Evolutionary conservation across 1,140 invertebrate genomes (phyloP).

Genomic region (Apis dorsata): DNA sequence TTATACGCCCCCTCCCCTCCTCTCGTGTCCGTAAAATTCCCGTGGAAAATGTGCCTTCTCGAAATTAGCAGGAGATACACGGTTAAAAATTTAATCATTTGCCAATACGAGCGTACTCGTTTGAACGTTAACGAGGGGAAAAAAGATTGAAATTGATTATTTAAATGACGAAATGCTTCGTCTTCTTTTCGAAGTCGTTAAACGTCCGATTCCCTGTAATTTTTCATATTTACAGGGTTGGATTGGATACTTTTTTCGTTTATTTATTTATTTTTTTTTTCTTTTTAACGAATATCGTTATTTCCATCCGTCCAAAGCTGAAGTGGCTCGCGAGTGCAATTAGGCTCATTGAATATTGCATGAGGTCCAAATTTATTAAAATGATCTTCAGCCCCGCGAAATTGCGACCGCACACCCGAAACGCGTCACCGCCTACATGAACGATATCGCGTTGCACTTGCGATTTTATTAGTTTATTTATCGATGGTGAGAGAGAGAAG

Average conservation of each 20-base stretch:
- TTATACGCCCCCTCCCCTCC: not conserved
- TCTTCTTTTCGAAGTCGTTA: not conserved
- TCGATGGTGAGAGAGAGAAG: not conserved
- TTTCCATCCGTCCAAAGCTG: constrained; percentile 12
- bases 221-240: not conserved
- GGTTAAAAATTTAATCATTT: not conserved
- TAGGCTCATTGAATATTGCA: constrained; percentile 42
- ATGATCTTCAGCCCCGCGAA: constrained; percentile 26
- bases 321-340: constrained; percentile 16
- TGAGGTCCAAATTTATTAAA: constrained; percentile 40
- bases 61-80: not conserved
- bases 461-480: constrained; percentile 35
- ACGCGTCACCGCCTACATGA: constrained; percentile 9
- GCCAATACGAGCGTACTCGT: no score
- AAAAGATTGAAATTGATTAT: not conserved
- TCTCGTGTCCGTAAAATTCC: not conserved
- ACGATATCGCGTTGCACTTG: constrained; percentile 7
- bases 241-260: no score
- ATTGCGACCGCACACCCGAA: constrained; percentile 26
- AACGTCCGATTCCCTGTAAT: not conserved
- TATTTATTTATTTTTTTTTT: not conserved
- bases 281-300: constrained; percentile 5
- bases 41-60: no score
- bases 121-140: not conserved
- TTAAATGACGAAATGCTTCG: not conserved